A percentile compares a stretch with the other conserved stretches of the same genome.
These are phyloP conservation scores for Synaphobranchus kaupii DNA, from an alignment of 2,797 vertebrate species.

Conservation along the genomic window DNA sequence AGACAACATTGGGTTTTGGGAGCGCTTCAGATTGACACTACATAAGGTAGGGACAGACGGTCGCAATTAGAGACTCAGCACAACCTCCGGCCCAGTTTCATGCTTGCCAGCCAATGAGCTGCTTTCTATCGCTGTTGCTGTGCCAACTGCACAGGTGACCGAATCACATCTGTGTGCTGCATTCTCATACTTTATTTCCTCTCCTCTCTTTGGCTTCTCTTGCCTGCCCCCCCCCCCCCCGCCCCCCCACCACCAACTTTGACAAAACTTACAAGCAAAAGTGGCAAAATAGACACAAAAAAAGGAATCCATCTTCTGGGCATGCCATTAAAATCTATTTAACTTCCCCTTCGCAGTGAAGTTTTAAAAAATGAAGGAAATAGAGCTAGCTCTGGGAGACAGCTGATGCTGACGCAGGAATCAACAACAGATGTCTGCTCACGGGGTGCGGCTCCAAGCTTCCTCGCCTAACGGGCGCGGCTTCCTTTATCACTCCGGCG, in stretches of 20 bases:
- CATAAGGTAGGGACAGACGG: not conserved
- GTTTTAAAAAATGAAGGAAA: not conserved
- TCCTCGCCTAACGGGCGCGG: not conserved
- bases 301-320: not conserved
- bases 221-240: not conserved
- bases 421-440: slow-evolving; percentile 22
- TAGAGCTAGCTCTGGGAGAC: not conserved
- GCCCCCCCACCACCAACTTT: not conserved
- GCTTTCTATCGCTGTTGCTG: not conserved
- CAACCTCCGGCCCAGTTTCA: not conserved
- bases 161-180: not conserved
- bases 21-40: slow-evolving; percentile 7
- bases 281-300: slow-evolving; percentile 11
- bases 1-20: not conserved
- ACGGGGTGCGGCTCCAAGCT: not conserved
- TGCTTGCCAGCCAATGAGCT: not conserved
- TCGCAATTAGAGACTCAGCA: not conserved
- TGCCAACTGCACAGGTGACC: slow-evolving; percentile 11
- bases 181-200: not conserved
- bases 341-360: not conserved
- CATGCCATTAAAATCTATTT: slow-evolving; percentile 26
- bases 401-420: slow-evolving; percentile 28
- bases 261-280: slow-evolving; percentile 16
- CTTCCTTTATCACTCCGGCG: slow-evolving; percentile 15
- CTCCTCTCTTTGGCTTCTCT: not conserved